Conservation (phyloP, 2,113 vertebrate genomes). For the Corapipo altera region DNA sequence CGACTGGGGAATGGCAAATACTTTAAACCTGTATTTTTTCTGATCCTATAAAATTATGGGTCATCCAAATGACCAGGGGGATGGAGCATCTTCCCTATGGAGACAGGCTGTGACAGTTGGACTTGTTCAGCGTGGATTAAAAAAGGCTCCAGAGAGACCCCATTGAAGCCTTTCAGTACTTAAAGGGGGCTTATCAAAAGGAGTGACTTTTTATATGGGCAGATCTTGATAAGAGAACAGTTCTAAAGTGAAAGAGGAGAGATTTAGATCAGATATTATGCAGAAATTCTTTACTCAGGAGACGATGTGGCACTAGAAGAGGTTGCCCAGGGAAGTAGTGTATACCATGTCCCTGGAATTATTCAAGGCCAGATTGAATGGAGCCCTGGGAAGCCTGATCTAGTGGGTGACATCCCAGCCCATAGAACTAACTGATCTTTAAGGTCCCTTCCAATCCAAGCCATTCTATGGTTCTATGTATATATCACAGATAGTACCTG, state of each 20-base stretch:
- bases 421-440: background rate
- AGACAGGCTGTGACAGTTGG: too few species aligned
- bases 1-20: background rate
- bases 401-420: too few species aligned
- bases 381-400: background rate
- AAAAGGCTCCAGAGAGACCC: background rate
- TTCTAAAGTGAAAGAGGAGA: background rate
- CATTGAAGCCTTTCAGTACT: background rate
- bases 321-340: background rate
- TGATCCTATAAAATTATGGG: background rate
- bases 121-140: background rate
- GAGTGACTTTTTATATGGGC: fast-evolving
- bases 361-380: background rate
- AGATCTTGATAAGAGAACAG: background rate
- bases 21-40: background rate
- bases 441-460: background rate
- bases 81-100: background rate
- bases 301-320: background rate
- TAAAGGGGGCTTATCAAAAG: background rate
- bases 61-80: background rate
- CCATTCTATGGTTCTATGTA: background rate
- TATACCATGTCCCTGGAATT: background rate
- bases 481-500: background rate
- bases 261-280: background rate
- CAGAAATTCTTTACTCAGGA: background rate